Evolutionary conservation across 1,140 invertebrate species (phyloP), one percentile per base, ranked within the genome.

Genomic region (Trichomalopsis sarcophagae): DNA sequence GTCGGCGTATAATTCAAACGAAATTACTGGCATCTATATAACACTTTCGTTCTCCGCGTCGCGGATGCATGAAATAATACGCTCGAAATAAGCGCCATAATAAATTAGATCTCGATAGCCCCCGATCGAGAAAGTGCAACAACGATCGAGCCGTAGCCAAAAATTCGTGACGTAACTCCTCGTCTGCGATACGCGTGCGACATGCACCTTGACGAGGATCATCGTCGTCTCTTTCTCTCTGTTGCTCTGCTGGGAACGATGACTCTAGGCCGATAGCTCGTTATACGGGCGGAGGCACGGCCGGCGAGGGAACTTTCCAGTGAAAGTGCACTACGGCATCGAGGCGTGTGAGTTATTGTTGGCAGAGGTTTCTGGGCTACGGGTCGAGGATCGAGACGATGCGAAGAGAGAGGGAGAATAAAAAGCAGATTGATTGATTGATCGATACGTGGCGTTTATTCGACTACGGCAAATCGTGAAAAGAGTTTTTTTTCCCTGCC

Each of bases 261-360:
- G 68, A 55, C 23, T 33, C 76, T 27, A 33, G 68, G 30, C 66
- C 78, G 30, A 71, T 71, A 74, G 44, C 66, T 71, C 66, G 69
- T n/a, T 75, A 75, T 33, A 33, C 73, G 30, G 33, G 30, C 36
- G 73, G 33, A 75, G 30, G 73, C 36, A 21, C 17, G 27, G 69
- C 5, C 27, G 6, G 40, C 36, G 33, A 36, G 71, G 69, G 17
- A 74, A 75, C 71, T 75, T 75, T 75, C 71, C 71, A 82, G 81
- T 82, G 81, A 82, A 82, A 82, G 81, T 82, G 33, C 81, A 75
- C 55, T 62, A 62, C 21, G 55, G 36, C 71, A 81, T 73, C 80
- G 27, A 55, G 27, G 13, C 23, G 81, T 62, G 30, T 66, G 81
- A 82, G 69, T 82, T 75, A 82, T 82, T 66, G 81, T 82, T 66